Evolutionary conservation across 92 coral and sea anemone genomes (phyloP).

Genomic region (Paramuricea clavata): DNA sequence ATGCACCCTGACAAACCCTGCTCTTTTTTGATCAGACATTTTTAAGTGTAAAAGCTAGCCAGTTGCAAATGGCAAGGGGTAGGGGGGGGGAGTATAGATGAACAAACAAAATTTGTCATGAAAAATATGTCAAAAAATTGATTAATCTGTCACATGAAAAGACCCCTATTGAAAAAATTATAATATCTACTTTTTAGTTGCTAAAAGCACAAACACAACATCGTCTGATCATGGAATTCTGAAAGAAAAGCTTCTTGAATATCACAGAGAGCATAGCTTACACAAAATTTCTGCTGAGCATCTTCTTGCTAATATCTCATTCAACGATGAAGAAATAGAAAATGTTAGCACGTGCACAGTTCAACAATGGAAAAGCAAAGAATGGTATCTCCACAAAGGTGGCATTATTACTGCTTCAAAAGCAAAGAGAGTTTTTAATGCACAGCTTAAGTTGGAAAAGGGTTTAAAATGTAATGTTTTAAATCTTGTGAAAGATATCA

Average conservation of each 20-base stretch:
- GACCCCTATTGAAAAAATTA: too few species aligned
- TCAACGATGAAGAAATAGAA: not conserved
- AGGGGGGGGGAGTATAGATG: too few species aligned
- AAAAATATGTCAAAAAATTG: too few species aligned
- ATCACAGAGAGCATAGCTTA: not conserved
- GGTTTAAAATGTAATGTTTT: not conserved
- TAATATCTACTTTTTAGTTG: not conserved
- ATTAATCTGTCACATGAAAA: too few species aligned
- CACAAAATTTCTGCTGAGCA: slow-evolving; percentile 1
- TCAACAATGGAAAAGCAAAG: not conserved
- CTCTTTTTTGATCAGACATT: too few species aligned
- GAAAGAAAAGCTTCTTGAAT: not conserved
- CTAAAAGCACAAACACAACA: not conserved
- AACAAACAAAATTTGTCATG: too few species aligned
- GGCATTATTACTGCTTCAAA: slow-evolving; percentile 1
- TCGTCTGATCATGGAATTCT: not conserved
- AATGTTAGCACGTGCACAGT: not conserved
- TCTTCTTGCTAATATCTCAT: not conserved
- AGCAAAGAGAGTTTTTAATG: slow-evolving; percentile 15
- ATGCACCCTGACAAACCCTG: too few species aligned
- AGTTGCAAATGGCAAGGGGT: too few species aligned
- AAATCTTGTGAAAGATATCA: slow-evolving; percentile 6
- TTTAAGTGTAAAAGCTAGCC: too few species aligned
- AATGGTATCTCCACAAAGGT: not conserved
- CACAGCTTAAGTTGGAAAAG: not conserved